Conservation (phyloP, 2,888 invertebrate genomes). For the Drosophila colorata region DNA sequence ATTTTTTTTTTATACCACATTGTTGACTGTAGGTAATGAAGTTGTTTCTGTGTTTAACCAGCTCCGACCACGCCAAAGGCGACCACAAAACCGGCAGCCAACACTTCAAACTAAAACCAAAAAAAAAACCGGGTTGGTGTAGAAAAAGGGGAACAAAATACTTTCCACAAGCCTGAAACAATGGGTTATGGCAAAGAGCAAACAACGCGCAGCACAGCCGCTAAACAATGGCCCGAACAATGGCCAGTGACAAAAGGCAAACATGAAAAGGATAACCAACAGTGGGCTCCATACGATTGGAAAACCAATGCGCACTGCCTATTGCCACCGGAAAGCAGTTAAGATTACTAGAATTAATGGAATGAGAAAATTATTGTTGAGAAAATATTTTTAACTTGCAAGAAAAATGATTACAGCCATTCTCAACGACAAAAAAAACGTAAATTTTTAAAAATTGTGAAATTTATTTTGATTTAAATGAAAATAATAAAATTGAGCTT, state of each 20-base stretch:
- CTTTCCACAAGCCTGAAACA: slow-evolving; percentile 35
- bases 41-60: slow-evolving; percentile 50
- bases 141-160: slow-evolving; percentile 11
- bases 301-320: neutral
- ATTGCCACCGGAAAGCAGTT: slow-evolving; percentile 6
- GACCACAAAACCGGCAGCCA: slow-evolving; percentile 33
- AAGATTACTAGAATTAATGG: neutral
- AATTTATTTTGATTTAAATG: too few relatives aligned
- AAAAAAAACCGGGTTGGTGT: neutral
- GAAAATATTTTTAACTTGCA: neutral
- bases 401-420: too few relatives aligned
- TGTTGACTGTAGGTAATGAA: slow-evolving; percentile 54
- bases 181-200: slow-evolving; percentile 47
- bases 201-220: slow-evolving; percentile 25
- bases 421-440: too few relatives aligned
- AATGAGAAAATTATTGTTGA: neutral
- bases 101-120: slow-evolving; percentile 36
- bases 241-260: slow-evolving; percentile 50
- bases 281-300: neutral
- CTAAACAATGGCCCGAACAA: slow-evolving; percentile 58
- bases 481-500: neutral
- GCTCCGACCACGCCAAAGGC: slow-evolving; percentile 45
- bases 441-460: too few relatives aligned
- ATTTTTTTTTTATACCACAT: slow-evolving; percentile 20
- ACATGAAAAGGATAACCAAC: slow-evolving; percentile 41